Base-by-base conservation (phyloP, 2,113 vertebrate genomes). In the Archocentrus centrarchus region DNA sequence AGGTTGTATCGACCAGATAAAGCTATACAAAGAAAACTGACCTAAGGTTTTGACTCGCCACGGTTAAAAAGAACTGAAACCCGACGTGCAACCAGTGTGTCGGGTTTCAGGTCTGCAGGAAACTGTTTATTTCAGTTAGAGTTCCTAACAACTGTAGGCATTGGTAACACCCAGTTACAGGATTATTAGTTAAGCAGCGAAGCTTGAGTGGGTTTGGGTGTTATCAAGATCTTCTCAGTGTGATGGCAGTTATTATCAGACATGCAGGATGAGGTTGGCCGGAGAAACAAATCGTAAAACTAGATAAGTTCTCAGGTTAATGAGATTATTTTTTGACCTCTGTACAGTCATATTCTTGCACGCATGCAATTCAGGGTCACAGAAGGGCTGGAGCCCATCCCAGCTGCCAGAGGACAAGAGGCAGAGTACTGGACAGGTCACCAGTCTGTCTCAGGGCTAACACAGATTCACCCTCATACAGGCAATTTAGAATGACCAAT, bases 261-360 rank as follows among this genome's bases (percentile, higher is more conserved):
- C 37, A 50, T 59, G 24, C 53, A 59, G 7, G 50, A 77, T 3
- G 2, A 66, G 60, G 53, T 59, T 5, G 22, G 47, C 60, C 30
- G 41, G 55, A n/a, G 6, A 81, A 44, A 37, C 22, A 87, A 35
- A 70, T 75, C 30, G 87, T 90, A 83, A 79, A 5, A 58, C 2
- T 3, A 77, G 59, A 90, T 79, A 75, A 75, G 14, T 27, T 82
- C 3, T 66, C 4, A 10, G 17, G 70, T 60, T 73, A 75, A 84
- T 55, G 62, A 79, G 44, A 80, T n/a, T 27, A 89, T 39, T 89
- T 91, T 91, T 89, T 92, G 89, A 84, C 76, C 78, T 39, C 37
- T 39, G 37, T 9, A 7, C 37, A 37, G 2, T 35, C 32, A 35
- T 35, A 6, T 35, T 37, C 37, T 37, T 37, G 37, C 8, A 2